These are phyloP conservation scores for Metallyticus violacea DNA, from an alignment of 2,888 invertebrate genomes.

Conservation along the genomic window DNA sequence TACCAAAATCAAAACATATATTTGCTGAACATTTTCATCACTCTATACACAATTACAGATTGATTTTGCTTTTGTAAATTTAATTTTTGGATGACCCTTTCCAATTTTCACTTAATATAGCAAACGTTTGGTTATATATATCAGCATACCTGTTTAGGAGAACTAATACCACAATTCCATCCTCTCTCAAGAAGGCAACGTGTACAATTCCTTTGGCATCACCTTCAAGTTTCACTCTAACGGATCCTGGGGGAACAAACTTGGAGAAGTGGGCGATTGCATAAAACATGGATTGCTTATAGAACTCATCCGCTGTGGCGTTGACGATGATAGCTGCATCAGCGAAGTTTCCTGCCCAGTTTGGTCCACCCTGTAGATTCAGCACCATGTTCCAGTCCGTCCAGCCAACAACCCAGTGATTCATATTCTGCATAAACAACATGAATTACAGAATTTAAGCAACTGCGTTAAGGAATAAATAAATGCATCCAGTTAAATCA, in stretches of 20 bases:
- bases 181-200: constrained; percentile 1
- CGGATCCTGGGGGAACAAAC: constrained; percentile 64
- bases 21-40: too few species aligned
- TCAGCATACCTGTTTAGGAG: constrained; percentile 53
- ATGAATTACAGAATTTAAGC: too few species aligned
- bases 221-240: constrained; percentile 41
- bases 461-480: too few species aligned
- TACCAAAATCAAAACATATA: too few species aligned
- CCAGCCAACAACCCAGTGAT: constrained; percentile 53
- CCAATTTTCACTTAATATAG: too few species aligned
- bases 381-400: constrained; percentile 56
- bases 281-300: constrained; percentile 88
- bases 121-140: not conserved
- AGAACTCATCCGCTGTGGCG: constrained; percentile 64
- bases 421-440: constrained; percentile 45
- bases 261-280: constrained; percentile 76
- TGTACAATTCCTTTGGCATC: not conserved
- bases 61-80: too few species aligned
- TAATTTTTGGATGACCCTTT: too few species aligned
- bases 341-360: constrained; percentile 52
- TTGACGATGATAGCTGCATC: constrained; percentile 59
- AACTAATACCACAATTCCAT: not conserved
- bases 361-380: constrained; percentile 51
- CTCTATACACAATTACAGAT: too few species aligned
- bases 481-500: too few species aligned